phyloP scores from a whole-genome alignment of 2,797 vertebrate species.

The Pipistrellus kuhlii region DNA sequence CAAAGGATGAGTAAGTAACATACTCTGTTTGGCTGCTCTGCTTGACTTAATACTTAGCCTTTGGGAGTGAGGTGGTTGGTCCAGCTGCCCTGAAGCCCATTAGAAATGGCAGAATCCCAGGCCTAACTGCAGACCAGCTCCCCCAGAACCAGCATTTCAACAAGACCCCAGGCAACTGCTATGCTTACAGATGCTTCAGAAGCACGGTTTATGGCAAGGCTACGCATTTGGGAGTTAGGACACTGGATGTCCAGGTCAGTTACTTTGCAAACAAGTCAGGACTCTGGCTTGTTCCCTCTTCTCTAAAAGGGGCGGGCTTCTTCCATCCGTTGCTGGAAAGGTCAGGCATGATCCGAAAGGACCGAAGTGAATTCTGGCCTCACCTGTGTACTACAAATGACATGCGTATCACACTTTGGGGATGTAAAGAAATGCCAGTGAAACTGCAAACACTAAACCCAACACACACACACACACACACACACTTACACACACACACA shows the following conservation, averaged over 20 bases:
- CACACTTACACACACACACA: not conserved
- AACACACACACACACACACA: not conserved
- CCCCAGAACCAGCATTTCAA: not conserved
- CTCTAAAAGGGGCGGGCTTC: not conserved
- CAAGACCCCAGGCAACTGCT: not conserved
- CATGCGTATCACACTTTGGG: not conserved
- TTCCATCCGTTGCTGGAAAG: constrained; percentile 41
- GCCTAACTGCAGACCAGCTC: not conserved
- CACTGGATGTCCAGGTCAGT: not conserved
- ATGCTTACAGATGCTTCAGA: not conserved
- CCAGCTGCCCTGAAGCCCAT: not conserved
- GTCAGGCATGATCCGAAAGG: not conserved
- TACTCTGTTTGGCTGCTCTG: not conserved
- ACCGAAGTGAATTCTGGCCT: not conserved
- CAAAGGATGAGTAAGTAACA: constrained; percentile 58
- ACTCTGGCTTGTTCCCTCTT: not conserved
- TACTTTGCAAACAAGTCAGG: not conserved
- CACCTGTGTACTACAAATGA: not conserved
- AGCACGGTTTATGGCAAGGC: not conserved
- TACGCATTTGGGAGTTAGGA: not conserved
- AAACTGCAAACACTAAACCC: not conserved
- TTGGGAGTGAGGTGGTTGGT: not conserved
- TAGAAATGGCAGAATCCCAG: not conserved
- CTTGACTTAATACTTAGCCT: constrained; percentile 65
- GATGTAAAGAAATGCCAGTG: not conserved